These are phyloP conservation scores for Nycteola revayana DNA, from an alignment of 2,888 invertebrate genomes.

Conservation along the genomic window DNA sequence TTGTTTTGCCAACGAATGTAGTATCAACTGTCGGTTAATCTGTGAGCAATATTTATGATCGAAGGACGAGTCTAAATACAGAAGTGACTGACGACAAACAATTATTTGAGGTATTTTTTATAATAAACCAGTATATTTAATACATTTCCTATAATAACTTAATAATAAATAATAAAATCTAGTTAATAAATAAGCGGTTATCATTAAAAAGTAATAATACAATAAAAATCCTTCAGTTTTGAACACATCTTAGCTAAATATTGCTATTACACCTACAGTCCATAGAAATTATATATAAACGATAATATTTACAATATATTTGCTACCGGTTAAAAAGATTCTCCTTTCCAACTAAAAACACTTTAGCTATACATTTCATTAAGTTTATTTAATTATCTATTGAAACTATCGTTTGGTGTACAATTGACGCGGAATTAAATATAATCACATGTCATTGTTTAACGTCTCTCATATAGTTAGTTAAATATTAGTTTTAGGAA, in stretches of 20 bases:
- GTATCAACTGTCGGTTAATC: too few relatives aligned
- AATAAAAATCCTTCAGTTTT: conserved; percentile 63
- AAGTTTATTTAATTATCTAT: conserved; percentile 47
- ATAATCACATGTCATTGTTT: too few relatives aligned
- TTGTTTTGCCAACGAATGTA: too few relatives aligned
- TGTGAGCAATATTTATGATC: too few relatives aligned
- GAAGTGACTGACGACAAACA: too few relatives aligned
- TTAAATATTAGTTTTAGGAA: too few relatives aligned
- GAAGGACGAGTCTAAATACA: too few relatives aligned
- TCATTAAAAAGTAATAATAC: conserved; percentile 61
- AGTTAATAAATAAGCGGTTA: conserved; percentile 66
- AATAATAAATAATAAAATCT: conserved; percentile 72
- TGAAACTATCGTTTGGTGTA: conserved; percentile 29
- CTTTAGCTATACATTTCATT: conserved; percentile 55
- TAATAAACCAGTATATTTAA: conserved; percentile 49
- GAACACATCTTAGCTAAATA: conserved; percentile 80
- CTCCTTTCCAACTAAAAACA: conserved; percentile 48
- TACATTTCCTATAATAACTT: conserved; percentile 54
- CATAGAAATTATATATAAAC: conserved; percentile 62
- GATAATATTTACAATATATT: conserved; percentile 67
- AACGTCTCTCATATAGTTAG: too few relatives aligned
- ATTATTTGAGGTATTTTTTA: conserved; percentile 54
- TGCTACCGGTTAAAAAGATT: conserved; percentile 50
- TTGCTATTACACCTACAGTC: conserved; percentile 66
- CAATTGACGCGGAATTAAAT: conserved; percentile 1